Evolutionary conservation across 2,888 invertebrate species (phyloP), one percentile per base, ranked within the genome.

Genomic region (Heliothis peltigera): DNA sequence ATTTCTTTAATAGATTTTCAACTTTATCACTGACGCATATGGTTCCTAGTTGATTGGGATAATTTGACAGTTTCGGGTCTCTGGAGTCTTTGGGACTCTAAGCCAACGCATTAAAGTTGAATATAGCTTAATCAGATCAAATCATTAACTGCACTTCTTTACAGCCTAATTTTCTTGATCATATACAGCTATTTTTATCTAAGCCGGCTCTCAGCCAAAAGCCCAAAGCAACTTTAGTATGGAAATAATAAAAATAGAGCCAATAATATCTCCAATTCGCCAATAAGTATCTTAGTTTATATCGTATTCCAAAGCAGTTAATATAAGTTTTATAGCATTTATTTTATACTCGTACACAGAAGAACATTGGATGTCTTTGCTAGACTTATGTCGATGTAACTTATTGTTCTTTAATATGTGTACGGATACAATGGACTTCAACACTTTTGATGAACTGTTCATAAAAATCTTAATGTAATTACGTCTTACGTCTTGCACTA

Each of bases 301-400:
- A 58, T 42, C 53, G 53, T 79, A 66, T 65, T 64, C 65, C 51
- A 59, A 63, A 28, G 64, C 63, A 66, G 70, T 73, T 81, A 71
- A 76, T 82, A 80, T 77, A 73, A 72, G 61, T 82, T 80, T 81
- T 73, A 82, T 74, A 68, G 77, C 61, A 75, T 82, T 76, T 79
- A 77, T 82, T 81, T 82, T 80, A 79, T 82, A 76, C 67, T 79
- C 73, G 77, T 71, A 73, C 76, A 64, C 77, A 64, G 64, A 69
- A 71, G 73, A 71, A 80, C 81, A 73, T 75, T 63, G 73, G 80
- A 79, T 73, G 81, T 83, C 83, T 80, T 82, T 80, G 80, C 73
- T 70, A 70, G 79, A 79, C 82, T 75, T 77, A 80, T 70, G 81
- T 79, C 75, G 75, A 75, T 77, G 78, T 80, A 75, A 79, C 74